Conservation (phyloP, 2,888 invertebrate species). For the Pimpla rufipes region DNA sequence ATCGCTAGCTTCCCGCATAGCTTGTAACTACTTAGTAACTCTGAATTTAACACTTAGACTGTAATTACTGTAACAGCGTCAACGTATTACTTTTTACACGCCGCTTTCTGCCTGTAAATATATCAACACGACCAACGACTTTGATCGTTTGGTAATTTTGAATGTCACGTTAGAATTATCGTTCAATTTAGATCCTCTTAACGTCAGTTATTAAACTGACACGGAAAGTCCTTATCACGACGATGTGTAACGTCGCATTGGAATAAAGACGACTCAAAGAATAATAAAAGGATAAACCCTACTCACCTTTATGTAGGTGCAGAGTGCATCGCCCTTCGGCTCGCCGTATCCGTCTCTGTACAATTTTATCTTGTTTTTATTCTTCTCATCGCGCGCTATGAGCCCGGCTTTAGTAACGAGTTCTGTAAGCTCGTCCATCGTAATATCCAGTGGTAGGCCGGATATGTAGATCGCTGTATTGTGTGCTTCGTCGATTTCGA, state of each 20-base stretch:
- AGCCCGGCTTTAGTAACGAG: slow-evolving; percentile 99
- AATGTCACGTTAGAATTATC: slow-evolving; percentile 29
- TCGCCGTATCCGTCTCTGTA: slow-evolving; percentile 94
- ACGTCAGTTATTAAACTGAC: slow-evolving; percentile 12
- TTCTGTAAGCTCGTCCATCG: slow-evolving; percentile 95
- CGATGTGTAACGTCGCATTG: slow-evolving; percentile 7
- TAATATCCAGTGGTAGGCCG: slow-evolving; percentile 95
- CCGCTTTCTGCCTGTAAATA: slow-evolving; percentile 74
- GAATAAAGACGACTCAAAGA: background rate
- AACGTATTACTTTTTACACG: slow-evolving; percentile 67
- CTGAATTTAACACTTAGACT: slow-evolving; percentile 41
- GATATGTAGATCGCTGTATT: slow-evolving; percentile 99
- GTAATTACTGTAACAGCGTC: slow-evolving; percentile 61
- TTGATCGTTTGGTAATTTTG: slow-evolving; percentile 25
- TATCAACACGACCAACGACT: slow-evolving; percentile 20
- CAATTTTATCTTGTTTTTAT: slow-evolving; percentile 95
- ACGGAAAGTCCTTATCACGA: background rate
- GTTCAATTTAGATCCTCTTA: slow-evolving; percentile 24
- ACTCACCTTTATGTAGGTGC: slow-evolving; percentile 96
- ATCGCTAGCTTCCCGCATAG: slow-evolving; percentile 16
- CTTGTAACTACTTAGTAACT: slow-evolving; percentile 29
- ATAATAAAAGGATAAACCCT: slow-evolving; percentile 15
- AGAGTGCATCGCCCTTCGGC: slow-evolving; percentile 97
- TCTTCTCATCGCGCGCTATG: slow-evolving; percentile 94
- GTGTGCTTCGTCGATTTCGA: slow-evolving; percentile 94